A percentile compares a stretch with the other conserved stretches of the same genome.
Evolutionary conservation across 2,888 invertebrate species (phyloP).

Genomic region (Dasysyrphus tricinctus): DNA sequence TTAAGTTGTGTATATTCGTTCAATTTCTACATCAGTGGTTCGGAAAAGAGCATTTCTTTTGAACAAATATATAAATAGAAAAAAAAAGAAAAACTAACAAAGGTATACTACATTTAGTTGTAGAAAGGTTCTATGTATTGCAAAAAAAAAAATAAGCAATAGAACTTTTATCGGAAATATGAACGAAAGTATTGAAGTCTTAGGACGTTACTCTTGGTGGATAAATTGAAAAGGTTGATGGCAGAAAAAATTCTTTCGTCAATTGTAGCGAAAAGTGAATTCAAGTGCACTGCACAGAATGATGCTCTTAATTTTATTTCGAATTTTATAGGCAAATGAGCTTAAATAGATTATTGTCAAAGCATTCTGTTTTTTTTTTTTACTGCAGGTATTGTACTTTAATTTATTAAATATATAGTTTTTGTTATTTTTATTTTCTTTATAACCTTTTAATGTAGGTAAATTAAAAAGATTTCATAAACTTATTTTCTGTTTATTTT

Average conservation of each 20-base stretch:
- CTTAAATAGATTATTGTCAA: no score
- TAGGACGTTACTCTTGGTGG: neutral
- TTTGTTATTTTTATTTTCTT: no score
- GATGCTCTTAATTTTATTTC: no score
- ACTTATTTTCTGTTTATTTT: no score
- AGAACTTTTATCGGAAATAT: slow-evolving; percentile 27
- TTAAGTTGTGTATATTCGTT: slow-evolving; percentile 1
- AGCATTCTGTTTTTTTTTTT: no score
- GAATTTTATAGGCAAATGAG: no score
- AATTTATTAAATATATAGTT: no score
- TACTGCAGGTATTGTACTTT: no score
- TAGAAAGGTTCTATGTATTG: no score
- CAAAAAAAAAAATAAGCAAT: neutral
- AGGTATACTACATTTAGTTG: neutral
- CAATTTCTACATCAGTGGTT: slow-evolving; percentile 16
- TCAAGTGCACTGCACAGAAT: neutral
- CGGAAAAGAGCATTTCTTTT: slow-evolving; percentile 19
- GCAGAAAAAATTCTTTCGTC: slow-evolving; percentile 20
- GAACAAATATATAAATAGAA: neutral
- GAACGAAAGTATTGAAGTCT: slow-evolving; percentile 8
- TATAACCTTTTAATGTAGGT: no score
- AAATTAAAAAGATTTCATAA: no score
- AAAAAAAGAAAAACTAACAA: neutral
- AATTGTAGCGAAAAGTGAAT: slow-evolving; percentile 20
- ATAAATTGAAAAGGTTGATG: slow-evolving; percentile 28